Percentiles rank a stretch among this genome's conserved stretches.
phyloP scores from a whole-genome alignment of 2,888 invertebrate genomes.

The Tenthredo distinguenda region DNA sequence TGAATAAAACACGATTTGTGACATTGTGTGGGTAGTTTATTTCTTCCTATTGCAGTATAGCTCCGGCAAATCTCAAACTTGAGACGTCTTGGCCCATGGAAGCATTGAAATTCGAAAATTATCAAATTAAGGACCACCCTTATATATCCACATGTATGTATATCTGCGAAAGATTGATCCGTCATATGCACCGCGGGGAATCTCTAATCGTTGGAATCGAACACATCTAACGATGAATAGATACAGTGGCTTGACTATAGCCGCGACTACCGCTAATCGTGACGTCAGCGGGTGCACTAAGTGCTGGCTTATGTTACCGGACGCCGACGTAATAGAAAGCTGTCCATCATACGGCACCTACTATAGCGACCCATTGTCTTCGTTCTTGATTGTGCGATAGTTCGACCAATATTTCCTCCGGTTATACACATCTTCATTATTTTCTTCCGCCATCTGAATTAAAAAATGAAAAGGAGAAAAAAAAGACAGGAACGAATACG shows the following conservation, averaged over 20 bases:
- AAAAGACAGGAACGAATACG: not conserved
- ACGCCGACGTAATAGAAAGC: conserved; percentile 71
- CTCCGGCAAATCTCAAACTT: too few species aligned
- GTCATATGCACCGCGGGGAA: conserved; percentile 20
- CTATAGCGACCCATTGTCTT: conserved; percentile 51
- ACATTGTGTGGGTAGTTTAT: too few species aligned
- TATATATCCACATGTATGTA: too few species aligned
- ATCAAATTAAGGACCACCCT: too few species aligned
- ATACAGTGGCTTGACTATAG: not conserved
- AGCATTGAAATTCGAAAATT: too few species aligned
- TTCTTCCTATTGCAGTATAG: too few species aligned
- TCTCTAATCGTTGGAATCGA: conserved; percentile 34
- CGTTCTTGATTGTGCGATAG: conserved; percentile 32
- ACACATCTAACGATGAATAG: not conserved
- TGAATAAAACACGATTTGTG: too few species aligned
- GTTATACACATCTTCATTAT: not conserved
- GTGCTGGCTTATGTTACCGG: conserved; percentile 77
- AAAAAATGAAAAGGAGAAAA: not conserved
- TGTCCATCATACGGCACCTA: conserved; percentile 51
- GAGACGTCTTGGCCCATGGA: too few species aligned
- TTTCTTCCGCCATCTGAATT: not conserved
- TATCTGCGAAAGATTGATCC: conserved; percentile 12
- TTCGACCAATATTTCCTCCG: not conserved
- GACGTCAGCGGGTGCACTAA: conserved; percentile 64
- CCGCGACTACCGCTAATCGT: not conserved